Percentiles rank a stretch among this genome's conserved stretches.
phyloP scores from a whole-genome alignment of 1,140 invertebrate species.

The Pogonognathellus flavescens region DNA sequence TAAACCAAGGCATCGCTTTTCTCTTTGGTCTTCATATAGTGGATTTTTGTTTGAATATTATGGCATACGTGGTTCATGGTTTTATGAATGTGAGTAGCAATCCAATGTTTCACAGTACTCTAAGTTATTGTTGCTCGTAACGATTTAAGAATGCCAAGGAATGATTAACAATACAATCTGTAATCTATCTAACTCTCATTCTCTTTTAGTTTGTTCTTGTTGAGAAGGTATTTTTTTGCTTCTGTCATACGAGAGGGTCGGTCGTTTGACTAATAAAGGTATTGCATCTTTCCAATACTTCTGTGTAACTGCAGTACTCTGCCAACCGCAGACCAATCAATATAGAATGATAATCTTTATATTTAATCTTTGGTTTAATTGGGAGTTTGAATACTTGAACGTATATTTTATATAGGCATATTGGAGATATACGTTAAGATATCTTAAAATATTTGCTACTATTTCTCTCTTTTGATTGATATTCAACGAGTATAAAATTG shows the following conservation, averaged over 20 bases:
- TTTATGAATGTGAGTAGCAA: background rate
- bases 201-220: slow-evolving; percentile 23
- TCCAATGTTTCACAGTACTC: background rate
- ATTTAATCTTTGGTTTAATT: slow-evolving; percentile 21
- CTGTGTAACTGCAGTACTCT: background rate
- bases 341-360: background rate
- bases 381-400: background rate
- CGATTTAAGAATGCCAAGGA: slow-evolving; percentile 3
- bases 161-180: slow-evolving; percentile 39
- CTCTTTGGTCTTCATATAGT: background rate
- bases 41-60: background rate
- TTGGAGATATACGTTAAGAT: too few relatives aligned
- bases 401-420: too few relatives aligned
- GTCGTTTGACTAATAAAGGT: too few relatives aligned
- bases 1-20: background rate
- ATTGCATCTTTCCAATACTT: too few relatives aligned
- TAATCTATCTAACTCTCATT: slow-evolving; percentile 43
- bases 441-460: too few relatives aligned
- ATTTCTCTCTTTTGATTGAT: too few relatives aligned
- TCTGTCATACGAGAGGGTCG: background rate
- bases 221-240: background rate
- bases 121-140: background rate
- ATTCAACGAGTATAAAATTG: too few relatives aligned
- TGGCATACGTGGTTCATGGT: background rate
- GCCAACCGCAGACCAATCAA: background rate